Evolutionary conservation across 2,113 vertebrate species (phyloP), one percentile per base, ranked within the genome.

Genomic region (Elephantulus edwardii): DNA sequence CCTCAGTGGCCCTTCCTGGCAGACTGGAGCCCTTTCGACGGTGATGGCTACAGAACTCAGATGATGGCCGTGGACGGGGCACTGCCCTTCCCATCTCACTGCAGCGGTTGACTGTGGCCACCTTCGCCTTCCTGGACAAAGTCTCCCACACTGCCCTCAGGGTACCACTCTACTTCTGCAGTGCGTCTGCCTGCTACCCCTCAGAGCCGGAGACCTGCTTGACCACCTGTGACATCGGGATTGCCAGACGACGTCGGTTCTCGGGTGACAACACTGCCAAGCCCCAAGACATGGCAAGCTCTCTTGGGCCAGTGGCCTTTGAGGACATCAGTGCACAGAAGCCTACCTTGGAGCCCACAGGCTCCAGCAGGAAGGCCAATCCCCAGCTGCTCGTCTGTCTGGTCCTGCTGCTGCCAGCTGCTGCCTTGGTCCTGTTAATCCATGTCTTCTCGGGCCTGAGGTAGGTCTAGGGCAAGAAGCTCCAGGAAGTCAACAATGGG

Each of bases 1-100:
- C 97, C 97, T 3, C 97, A 98, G 84, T 98, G 98, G 98, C 97
- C 98, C 89, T 94, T 99, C 78, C 93, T 99, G 79, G 93, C 97
- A 42, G 91, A 98, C 0, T 97, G 98, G 98, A 98, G 98, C 26
- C 97, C 98, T 2, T 97, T 96, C 4, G 0, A 75, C 0, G 97
- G 97, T 8, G 97, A 98, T 86, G 97, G 93, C 88, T 98, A 98
- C 83, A 94, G 88, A 90, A 98, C 97, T 0, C 92, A 83, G 77
- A 38, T 96, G 8, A 70, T 97, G 3, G 75, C 97, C 0, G 1
- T 93, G 62, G 95, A 96, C 0, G 40, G 89, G 33, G 60, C 20
- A 0, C 93, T 96, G 72, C 19, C 97, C 54, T 97, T 97, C 89
- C 96, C 94, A 0, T 96, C 95, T 24, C 96, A 97, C 89, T 92